Percentiles rank a stretch among this genome's conserved stretches.
Conservation (phyloP, 2,888 invertebrate species). For the Pseudolycoriella hygida region DNA sequence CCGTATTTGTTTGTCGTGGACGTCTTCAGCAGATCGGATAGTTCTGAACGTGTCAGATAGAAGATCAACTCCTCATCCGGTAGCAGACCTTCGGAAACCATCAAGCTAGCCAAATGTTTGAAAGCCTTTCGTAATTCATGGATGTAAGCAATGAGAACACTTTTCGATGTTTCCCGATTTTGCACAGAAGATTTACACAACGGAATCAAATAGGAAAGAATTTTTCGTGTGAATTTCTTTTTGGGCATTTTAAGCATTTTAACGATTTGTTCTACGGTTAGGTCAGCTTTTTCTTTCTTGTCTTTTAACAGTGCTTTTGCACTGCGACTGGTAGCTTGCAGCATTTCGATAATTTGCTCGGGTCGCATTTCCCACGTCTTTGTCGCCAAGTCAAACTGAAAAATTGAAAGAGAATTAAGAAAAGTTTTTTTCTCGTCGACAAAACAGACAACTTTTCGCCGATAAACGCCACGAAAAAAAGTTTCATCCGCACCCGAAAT, state of each 20-base stretch:
- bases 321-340: conserved; percentile 34
- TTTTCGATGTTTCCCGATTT: conserved; percentile 49
- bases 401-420: too few species aligned
- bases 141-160: conserved; percentile 32
- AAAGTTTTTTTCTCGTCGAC: too few species aligned
- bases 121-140: conserved; percentile 43
- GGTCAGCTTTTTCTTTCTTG: conserved; percentile 8
- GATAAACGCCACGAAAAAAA: too few species aligned
- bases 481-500: too few species aligned
- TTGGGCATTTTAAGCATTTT: conserved; percentile 32
- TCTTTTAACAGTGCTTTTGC: conserved; percentile 8
- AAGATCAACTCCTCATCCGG: conserved; percentile 46
- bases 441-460: too few species aligned
- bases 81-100: conserved; percentile 42
- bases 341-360: conserved; percentile 37
- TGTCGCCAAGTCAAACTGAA: conserved; percentile 46
- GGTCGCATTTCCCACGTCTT: conserved; percentile 49
- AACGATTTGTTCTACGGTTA: conserved; percentile 31
- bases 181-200: conserved; percentile 41
- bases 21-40: conserved; percentile 34
- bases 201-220: conserved; percentile 42
- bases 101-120: conserved; percentile 34
- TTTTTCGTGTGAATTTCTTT: conserved; percentile 32
- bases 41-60: conserved; percentile 47
- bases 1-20: not conserved